These are phyloP conservation scores for Incurvaria masculella DNA, from an alignment of 2,888 invertebrate species.

Conservation along the genomic window DNA sequence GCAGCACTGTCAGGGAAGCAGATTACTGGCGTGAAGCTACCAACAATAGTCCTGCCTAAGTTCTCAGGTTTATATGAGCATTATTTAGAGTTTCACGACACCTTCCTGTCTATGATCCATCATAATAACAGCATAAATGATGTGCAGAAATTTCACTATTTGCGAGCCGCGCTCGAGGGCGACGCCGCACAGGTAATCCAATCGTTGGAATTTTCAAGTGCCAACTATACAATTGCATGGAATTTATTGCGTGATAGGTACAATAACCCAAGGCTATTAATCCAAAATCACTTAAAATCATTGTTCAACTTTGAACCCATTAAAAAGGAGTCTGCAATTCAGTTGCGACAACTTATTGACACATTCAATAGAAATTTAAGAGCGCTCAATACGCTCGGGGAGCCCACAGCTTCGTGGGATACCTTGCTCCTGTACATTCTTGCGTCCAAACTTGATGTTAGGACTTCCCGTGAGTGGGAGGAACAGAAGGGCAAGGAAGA, in stretches of 20 bases:
- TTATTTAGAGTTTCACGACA: conserved; percentile 7
- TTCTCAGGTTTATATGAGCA: neutral
- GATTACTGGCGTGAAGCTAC: too few species aligned
- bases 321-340: neutral
- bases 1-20: too few species aligned
- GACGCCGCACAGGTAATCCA: conserved; percentile 3
- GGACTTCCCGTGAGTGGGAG: conserved; percentile 2
- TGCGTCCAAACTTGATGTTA: neutral
- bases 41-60: too few species aligned
- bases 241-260: conserved; percentile 2
- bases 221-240: conserved; percentile 6
- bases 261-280: neutral
- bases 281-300: neutral
- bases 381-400: neutral
- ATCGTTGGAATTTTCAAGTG: conserved; percentile 2
- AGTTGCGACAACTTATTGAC: neutral
- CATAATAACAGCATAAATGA: conserved; percentile 1
- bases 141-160: conserved; percentile 5
- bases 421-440: neutral
- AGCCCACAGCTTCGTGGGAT: conserved; percentile 2
- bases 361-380: neutral
- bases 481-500: neutral
- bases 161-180: conserved; percentile 2
- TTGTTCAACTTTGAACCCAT: neutral
- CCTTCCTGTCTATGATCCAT: conserved; percentile 5